phyloP scores from a whole-genome alignment of 2,888 invertebrate genomes.

The Abscondita cerata region DNA sequence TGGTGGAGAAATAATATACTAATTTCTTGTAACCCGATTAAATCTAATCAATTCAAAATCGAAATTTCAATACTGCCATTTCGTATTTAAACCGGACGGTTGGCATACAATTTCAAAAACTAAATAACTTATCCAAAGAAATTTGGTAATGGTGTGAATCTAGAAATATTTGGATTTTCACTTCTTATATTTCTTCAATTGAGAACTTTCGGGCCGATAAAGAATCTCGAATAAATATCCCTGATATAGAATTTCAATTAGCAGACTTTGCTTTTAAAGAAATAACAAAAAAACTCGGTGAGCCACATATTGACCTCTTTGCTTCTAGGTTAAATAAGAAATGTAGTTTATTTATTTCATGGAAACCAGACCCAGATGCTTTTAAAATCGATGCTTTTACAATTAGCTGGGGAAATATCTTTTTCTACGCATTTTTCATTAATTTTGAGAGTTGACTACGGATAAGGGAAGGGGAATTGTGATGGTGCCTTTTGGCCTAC shows the following conservation, averaged over 20 bases:
- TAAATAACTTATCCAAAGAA: slow-evolving; percentile 18
- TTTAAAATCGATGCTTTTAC: slow-evolving; percentile 27
- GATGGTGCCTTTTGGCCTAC: too few relatives aligned
- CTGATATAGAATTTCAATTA: too few relatives aligned
- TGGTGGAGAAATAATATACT: too few relatives aligned
- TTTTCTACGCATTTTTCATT: slow-evolving; percentile 32
- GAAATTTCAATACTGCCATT: slow-evolving; percentile 43
- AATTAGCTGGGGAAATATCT: slow-evolving; percentile 20
- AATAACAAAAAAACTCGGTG: slow-evolving; percentile 16
- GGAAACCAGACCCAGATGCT: slow-evolving; percentile 27
- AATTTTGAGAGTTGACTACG: slow-evolving; percentile 10
- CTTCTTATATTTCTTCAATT: background rate
- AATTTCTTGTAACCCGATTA: slow-evolving; percentile 21
- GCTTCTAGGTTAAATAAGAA: slow-evolving; percentile 22
- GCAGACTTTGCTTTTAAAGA: too few relatives aligned
- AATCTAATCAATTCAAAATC: slow-evolving; percentile 20
- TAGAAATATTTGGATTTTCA: background rate
- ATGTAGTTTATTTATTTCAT: slow-evolving; percentile 23
- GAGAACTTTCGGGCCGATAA: slow-evolving; percentile 4
- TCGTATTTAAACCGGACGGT: slow-evolving; percentile 38
- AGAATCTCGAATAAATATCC: slow-evolving; percentile 21
- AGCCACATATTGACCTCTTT: slow-evolving; percentile 22
- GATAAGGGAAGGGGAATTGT: too few relatives aligned
- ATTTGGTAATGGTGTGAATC: slow-evolving; percentile 18
- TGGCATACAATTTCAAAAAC: slow-evolving; percentile 32